Evolutionary conservation across 2,888 invertebrate genomes (phyloP), one percentile per base, ranked within the genome.

Genomic region (Leucania comma): DNA sequence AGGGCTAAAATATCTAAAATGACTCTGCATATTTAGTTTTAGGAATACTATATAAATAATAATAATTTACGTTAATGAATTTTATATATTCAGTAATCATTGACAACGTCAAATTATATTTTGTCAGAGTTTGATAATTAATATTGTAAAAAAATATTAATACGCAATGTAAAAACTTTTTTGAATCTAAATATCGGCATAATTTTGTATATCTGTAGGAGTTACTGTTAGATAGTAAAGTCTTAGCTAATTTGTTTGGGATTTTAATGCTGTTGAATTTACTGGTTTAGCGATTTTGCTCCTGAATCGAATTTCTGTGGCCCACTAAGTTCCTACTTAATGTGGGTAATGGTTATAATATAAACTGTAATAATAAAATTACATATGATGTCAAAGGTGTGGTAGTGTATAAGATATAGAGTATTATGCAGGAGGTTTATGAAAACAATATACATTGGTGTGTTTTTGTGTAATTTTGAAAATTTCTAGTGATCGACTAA

Each of bases 1-100:
- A n/a, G n/a, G n/a, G 22, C 42, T 62, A 22, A 46, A 61, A n/a
- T 62, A 29, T 48, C 2, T 72, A 46, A 54, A 38, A 73, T 22
- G 22, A 46, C 42, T 38, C 42, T 17, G 17, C 42, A 17, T 32
- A 56, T 56, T 38, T 73, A 63, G 35, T n/a, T 63, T 26, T 63
- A 38, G 53, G 9, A 3, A 48, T 48, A 63, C 9, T 38, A 29
- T 48, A 24, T 53, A 61, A 22, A 35, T 20, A 17, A 20, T n/a
- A 24, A 51, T 20, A 32, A 4, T 6, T 64, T 26, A 38, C 20
- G 17, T 22, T 14, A 12, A 22, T 17, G 6, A 29, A 14, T 64
- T 20, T 29, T 62, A 53, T 46, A 54, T 62, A 46, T 46, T 12
- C 20, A n/a, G 20, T 26, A 35, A 63, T 29, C 9, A 46, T 71